phyloP scores from a whole-genome alignment of 2,797 vertebrate genomes.

The Sebastes alutus region DNA sequence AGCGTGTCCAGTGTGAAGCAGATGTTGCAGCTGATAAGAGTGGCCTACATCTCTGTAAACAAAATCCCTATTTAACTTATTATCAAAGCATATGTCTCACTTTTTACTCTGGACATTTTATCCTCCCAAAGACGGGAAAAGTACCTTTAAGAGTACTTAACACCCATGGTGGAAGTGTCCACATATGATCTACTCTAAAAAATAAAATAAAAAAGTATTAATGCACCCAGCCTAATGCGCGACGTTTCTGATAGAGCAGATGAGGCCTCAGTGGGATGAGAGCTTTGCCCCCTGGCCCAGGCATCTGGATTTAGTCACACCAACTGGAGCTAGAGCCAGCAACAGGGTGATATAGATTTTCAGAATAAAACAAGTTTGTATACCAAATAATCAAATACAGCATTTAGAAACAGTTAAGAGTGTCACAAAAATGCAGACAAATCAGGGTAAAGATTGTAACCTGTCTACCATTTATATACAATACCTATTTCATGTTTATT shows the following conservation, averaged over 20 bases:
- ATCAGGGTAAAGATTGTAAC: not conserved
- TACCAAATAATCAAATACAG: not conserved
- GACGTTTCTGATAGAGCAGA: not conserved
- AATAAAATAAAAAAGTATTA: not conserved
- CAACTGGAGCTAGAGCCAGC: constrained; percentile 1
- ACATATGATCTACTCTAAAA: constrained; percentile 12
- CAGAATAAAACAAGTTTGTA: not conserved
- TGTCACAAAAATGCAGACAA: not conserved
- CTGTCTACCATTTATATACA: not conserved
- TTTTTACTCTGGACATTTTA: constrained; percentile 18
- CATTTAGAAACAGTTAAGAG: not conserved
- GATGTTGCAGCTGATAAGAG: constrained; percentile 24
- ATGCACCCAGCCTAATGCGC: not conserved
- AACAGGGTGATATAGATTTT: constrained; percentile 1
- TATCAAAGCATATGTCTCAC: constrained; percentile 42
- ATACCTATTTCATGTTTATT: not conserved
- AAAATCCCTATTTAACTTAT: constrained; percentile 50
- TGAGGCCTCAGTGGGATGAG: constrained; percentile 18
- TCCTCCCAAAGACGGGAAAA: constrained; percentile 2
- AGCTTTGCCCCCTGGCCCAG: constrained; percentile 1
- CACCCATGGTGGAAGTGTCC: not conserved
- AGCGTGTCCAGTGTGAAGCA: constrained; percentile 16
- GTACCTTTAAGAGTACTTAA: constrained; percentile 12
- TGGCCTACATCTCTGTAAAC: constrained; percentile 26
- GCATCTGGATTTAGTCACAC: constrained; percentile 24